Evolutionary conservation across 2,113 vertebrate genomes (phyloP), one percentile per base, ranked within the genome.

Genomic region (Triplophysa dalaica): DNA sequence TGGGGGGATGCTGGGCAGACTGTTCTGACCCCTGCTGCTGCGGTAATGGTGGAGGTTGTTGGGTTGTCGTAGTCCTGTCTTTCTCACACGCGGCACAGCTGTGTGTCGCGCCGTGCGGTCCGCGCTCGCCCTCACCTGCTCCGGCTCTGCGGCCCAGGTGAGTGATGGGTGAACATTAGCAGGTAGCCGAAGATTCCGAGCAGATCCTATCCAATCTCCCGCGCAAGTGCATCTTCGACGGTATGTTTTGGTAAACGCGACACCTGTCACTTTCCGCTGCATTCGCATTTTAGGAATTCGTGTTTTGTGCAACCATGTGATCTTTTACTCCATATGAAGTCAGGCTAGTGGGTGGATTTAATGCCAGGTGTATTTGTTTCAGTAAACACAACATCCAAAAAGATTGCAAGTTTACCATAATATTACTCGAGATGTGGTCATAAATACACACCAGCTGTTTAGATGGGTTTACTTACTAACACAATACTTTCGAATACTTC

Each of bases 21-120:
- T 86, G 88, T 86, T 82, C 88, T 92, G 91, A 93, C 90, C 91
- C 91, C 92, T 89, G 90, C 91, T 93, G 90, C 88, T 90, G 89
- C 82, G 79, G 87, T 91, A 93, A 93, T 93, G 88, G 88, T 79
- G 90, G 85, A 88, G 81, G 88, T 64, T 77, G 62, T 75, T 81
- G 61, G 78, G 80, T 77, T 89, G 85, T 89, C 88, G 76, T 56
- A 80, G 82, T 54, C 66, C 56, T 58, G 58, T 80, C 63, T 78
- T 29, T 63, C 77, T 38, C 24, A 21, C 60, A 16, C 29, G 67
- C 70, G 29, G 54, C 54, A 56, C 54, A n/a, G 19, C 54, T 62
- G 72, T 65, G 77, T 76, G 81, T 70, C 26, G 22, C 33, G 14
- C 62, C 48, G 70, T 67, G 9, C 62, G 56, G 73, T 80, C 33